phyloP scores from a whole-genome alignment of 1,140 invertebrate genomes.

The Sminthurides bifidus region DNA sequence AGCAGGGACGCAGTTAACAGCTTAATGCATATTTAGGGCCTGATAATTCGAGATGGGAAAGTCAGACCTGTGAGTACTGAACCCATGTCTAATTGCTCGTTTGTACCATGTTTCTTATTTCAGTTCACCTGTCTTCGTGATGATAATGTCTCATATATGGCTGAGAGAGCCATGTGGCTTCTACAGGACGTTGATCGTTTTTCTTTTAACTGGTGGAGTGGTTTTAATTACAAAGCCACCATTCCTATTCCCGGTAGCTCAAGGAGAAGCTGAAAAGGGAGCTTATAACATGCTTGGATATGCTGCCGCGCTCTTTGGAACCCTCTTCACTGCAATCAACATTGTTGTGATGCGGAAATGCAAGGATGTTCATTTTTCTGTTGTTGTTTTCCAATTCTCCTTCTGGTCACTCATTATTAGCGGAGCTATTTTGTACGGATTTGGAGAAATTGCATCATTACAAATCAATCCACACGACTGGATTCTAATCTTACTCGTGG shows the following conservation, averaged over 20 bases:
- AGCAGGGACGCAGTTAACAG: too few species aligned
- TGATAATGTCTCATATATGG: constrained; percentile 44
- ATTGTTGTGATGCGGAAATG: constrained; percentile 45
- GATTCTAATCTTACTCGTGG: constrained; percentile 34
- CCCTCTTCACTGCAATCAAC: constrained; percentile 43
- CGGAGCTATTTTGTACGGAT: constrained; percentile 17
- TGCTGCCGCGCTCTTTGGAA: constrained; percentile 39
- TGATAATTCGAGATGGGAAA: too few species aligned
- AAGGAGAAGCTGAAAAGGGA: constrained; percentile 10
- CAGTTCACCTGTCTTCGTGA: constrained; percentile 46
- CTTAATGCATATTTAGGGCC: too few species aligned
- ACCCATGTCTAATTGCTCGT: too few species aligned
- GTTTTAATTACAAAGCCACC: constrained; percentile 44
- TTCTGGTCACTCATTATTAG: constrained; percentile 38
- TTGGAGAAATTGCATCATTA: constrained; percentile 32
- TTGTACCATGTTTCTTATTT: too few species aligned
- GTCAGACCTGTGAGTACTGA: too few species aligned
- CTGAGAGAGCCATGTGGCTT: constrained; percentile 46
- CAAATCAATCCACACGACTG: constrained; percentile 33
- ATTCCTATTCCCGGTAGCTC: constrained; percentile 38
- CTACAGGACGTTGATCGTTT: constrained; percentile 42
- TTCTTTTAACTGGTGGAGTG: constrained; percentile 42
- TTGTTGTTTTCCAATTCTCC: constrained; percentile 42
- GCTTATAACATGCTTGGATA: constrained; percentile 41
- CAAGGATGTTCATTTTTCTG: constrained; percentile 41